These are phyloP conservation scores for Cygnus atratus DNA, from an alignment of 2,113 vertebrate genomes.

Conservation along the genomic window DNA sequence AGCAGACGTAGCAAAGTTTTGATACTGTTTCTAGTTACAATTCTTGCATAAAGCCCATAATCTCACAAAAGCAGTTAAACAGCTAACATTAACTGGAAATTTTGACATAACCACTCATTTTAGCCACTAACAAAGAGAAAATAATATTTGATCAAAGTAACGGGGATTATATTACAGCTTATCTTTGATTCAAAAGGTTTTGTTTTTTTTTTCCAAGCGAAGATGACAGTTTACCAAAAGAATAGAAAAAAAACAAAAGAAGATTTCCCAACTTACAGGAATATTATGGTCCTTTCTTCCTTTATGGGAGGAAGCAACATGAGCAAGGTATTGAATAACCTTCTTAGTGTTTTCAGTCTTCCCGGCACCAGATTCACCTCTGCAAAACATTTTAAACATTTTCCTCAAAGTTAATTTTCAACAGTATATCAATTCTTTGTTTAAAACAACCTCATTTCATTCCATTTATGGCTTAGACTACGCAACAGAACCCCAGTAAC, in stretches of 20 bases:
- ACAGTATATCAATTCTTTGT: neutral
- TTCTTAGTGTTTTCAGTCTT: constrained; percentile 99
- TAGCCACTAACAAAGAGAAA: neutral
- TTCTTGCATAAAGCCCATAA: neutral
- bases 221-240: neutral
- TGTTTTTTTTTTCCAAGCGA: neutral
- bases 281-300: constrained; percentile 97
- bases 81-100: neutral
- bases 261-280: constrained; percentile 86
- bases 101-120: neutral
- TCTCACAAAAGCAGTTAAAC: neutral
- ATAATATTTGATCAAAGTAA: neutral
- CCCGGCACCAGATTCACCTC: constrained; percentile 97
- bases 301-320: constrained; percentile 98
- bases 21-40: neutral
- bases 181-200: neutral
- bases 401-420: neutral
- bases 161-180: neutral
- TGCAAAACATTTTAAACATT: constrained; percentile 67
- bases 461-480: neutral
- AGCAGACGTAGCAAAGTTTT: neutral
- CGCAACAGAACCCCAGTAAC: neutral
- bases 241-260: neutral
- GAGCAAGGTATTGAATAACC: constrained; percentile 98
- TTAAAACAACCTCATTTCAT: neutral